A percentile compares a stretch with the other conserved stretches of the same genome.
Conservation (phyloP, 2,113 vertebrate species). For the Chaetodon auriga region DNA sequence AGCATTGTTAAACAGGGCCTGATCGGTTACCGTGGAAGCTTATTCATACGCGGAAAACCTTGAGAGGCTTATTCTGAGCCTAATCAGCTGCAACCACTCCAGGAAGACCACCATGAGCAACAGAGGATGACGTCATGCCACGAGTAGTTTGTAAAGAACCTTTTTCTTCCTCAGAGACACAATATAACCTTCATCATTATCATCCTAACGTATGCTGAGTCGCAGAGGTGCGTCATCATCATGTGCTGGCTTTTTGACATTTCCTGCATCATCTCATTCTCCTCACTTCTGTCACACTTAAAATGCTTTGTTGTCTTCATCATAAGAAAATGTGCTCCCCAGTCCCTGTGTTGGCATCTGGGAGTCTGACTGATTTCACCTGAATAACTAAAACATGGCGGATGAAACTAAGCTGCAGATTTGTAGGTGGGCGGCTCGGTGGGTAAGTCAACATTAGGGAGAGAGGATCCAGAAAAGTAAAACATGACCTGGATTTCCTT, state of each 20-base stretch:
- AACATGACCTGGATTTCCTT: slow-evolving; percentile 75
- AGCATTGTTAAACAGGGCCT: slow-evolving; percentile 55
- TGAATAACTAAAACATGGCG: slow-evolving; percentile 2
- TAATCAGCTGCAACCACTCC: slow-evolving; percentile 56
- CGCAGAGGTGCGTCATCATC: slow-evolving; percentile 17
- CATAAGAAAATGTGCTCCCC: not conserved
- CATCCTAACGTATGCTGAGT: slow-evolving; percentile 23
- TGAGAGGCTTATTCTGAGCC: slow-evolving; percentile 64
- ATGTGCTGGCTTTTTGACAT: not conserved
- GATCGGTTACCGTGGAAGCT: slow-evolving; percentile 64
- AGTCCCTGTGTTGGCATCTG: slow-evolving; percentile 8
- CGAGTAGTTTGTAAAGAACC: slow-evolving; percentile 37
- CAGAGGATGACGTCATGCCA: slow-evolving; percentile 59
- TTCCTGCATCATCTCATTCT: not conserved
- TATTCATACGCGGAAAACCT: slow-evolving; percentile 54
- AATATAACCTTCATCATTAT: not conserved
- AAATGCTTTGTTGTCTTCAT: not conserved
- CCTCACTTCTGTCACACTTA: not conserved
- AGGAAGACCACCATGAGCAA: slow-evolving; percentile 46
- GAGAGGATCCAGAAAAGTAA: slow-evolving; percentile 39
- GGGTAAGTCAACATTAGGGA: slow-evolving; percentile 42
- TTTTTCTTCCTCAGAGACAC: slow-evolving; percentile 8
- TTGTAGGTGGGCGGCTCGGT: slow-evolving; percentile 27
- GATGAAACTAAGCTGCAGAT: slow-evolving; percentile 29
- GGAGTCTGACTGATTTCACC: slow-evolving; percentile 14